Base-by-base conservation (phyloP, 2,113 vertebrate species). In the Psittacus erithacus region DNA sequence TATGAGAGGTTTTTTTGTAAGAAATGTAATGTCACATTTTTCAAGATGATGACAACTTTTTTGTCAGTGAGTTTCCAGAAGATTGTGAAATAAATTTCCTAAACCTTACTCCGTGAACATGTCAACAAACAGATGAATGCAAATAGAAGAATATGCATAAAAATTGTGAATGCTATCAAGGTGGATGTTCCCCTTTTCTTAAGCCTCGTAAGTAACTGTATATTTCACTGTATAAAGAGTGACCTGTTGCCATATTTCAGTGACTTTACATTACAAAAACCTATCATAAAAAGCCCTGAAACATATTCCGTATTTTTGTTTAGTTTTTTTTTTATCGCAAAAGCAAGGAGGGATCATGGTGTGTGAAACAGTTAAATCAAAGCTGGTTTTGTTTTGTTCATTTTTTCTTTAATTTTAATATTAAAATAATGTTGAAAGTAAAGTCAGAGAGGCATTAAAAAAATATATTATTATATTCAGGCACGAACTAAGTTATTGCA, bases 181-280 rank as follows among this genome's bases (percentile, higher is more conserved):
- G 9, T 16, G 55, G 17, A 52, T 38, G 20, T 27, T 71, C 52
- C 3, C 15, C 14, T 41, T 90, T 41, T 63, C 47, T 41, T n/a
- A 41, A 29, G 35, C 41, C 31, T 76, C 41, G 19, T 31, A 55
- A 57, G 35, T 17, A 65, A 8, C 31, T 29, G 13, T 44, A 28
- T 71, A 41, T 43, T 57, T 50, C 38, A 28, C 10, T 38, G 18
- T 33, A 79, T 33, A 79, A 35, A 73, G 27, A 29, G 23, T 41
- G 33, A 64, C 7, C 29, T 43, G 15, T 43, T 64, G 8, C 17
- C 10, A 59, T n/a, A 38, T 41, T 47, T 70, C 55, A 76, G 15
- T n/a, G 23, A 46, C 5, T 33, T 60, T 23, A 60, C 7, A 29
- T 28, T 0, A 0, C n/a, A n/a, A 89, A 81, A 52, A 35, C 1